Base-by-base conservation (phyloP, 2,113 vertebrate genomes). In the Halcyon senegalensis region DNA sequence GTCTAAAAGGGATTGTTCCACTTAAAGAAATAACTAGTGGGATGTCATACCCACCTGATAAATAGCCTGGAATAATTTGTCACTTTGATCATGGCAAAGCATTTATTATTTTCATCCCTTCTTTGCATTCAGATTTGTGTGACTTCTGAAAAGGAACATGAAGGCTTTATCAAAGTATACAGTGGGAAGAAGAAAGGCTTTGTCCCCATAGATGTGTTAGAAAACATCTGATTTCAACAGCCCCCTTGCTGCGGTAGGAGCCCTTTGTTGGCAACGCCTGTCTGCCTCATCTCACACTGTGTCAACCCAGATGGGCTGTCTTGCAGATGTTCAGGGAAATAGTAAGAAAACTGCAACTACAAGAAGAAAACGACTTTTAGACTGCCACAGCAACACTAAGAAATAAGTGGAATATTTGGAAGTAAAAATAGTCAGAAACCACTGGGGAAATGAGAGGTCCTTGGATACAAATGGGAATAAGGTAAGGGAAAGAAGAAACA, bases 171-270 rank as follows among this genome's bases (percentile, higher is more conserved):
- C 97, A 98, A 98, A 96, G 99, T 99, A 87, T 97, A 97, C 94
- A 99, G 99, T 7, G 99, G 99, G 69, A 99, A 99, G 98, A 99
- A 99, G 98, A 99, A 97, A 97, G 99, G 99, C 84, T 99, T 99
- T 5, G 99, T 99, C 70, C 99, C 99, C 58, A 98, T 98, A 37
- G 99, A 99, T 2, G 94, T 99, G 86, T 98, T 99, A 79, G 99
- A 99, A 96, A 98, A 99, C 89, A 98, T 99, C 97, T 99, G 99
- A 99, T 70, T 76, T 13, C 91, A n/a, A 20, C 76, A 80, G 63
- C 77, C 91, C 16, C 19, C 87, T 89, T 33, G 46, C 87, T 64
- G 94, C 96, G 90, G 94, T 91, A 82, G 94, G 90, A 90, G 94
- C 94, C 91, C 95, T 95, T 97, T 95, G 89, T 93, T 76, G 88